Conservation (phyloP, 23 tunicate genomes). For the Styela clava region DNA sequence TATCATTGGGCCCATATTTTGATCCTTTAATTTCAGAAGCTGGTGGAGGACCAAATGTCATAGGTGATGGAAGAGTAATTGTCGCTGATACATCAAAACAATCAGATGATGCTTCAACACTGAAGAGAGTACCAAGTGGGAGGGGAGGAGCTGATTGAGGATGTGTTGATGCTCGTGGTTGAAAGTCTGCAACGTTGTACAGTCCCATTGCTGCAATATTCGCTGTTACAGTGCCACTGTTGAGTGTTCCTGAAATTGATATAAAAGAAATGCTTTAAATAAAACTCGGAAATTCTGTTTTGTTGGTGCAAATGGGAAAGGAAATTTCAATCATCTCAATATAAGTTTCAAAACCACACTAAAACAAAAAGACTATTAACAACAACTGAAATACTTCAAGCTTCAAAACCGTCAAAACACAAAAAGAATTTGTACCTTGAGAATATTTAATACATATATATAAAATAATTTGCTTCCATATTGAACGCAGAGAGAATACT, state of each 20-base stretch:
- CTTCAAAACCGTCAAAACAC: neutral
- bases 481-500: no score
- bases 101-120: slow-evolving; percentile 60
- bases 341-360: no score
- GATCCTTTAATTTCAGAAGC: slow-evolving; percentile 64
- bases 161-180: slow-evolving; percentile 39
- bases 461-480: no score
- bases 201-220: slow-evolving; percentile 68
- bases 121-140: slow-evolving; percentile 43
- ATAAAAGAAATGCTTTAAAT: neutral
- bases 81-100: slow-evolving; percentile 66
- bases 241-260: slow-evolving; percentile 47
- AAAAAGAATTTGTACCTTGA: no score
- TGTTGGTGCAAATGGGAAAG: no score
- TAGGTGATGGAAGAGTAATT: slow-evolving; percentile 56
- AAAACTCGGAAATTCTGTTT: no score
- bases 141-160: slow-evolving; percentile 72
- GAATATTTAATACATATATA: no score
- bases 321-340: no score
- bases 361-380: no score
- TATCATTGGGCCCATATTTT: slow-evolving; percentile 70
- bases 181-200: slow-evolving; percentile 20
- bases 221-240: slow-evolving; percentile 88
- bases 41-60: slow-evolving; percentile 81
- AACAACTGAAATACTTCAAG: neutral